phyloP scores from a whole-genome alignment of 2,113 vertebrate species.

The Marmota monax region DNA sequence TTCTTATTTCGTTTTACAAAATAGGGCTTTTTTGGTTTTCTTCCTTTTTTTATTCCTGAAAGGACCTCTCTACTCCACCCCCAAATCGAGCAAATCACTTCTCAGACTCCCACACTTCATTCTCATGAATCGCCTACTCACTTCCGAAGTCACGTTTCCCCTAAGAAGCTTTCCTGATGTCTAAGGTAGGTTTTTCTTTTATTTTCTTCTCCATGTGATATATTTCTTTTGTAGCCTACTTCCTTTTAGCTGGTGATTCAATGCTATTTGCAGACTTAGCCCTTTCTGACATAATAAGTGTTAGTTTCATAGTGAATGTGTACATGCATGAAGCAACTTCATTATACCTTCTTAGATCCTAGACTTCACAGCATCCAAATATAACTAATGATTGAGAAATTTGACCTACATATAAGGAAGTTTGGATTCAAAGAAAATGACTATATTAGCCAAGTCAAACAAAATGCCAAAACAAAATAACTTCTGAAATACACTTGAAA shows the following conservation, averaged over 20 bases:
- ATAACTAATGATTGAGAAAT: slow-evolving; percentile 18
- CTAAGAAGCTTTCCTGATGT: neutral
- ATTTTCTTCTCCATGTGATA: neutral
- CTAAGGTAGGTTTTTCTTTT: neutral
- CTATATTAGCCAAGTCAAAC: neutral
- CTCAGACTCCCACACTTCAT: neutral
- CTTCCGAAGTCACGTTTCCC: neutral
- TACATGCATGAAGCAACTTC: neutral
- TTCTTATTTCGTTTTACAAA: slow-evolving; percentile 17
- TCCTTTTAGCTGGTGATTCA: slow-evolving; percentile 6
- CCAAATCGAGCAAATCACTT: neutral
- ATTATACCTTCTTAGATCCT: neutral
- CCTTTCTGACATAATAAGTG: slow-evolving; percentile 12
- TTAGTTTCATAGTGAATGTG: neutral
- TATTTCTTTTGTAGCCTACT: neutral
- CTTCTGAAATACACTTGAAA: neutral
- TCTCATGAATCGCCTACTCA: neutral
- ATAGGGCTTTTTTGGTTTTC: neutral
- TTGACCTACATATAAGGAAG: neutral
- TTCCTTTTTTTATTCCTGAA: neutral
- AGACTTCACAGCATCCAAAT: neutral
- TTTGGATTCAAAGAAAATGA: slow-evolving; percentile 32
- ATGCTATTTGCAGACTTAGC: neutral
- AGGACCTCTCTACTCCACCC: too few relatives aligned
- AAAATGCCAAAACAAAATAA: neutral